phyloP scores from a whole-genome alignment of 2,113 vertebrate genomes.

The Cisticola juncidis region DNA sequence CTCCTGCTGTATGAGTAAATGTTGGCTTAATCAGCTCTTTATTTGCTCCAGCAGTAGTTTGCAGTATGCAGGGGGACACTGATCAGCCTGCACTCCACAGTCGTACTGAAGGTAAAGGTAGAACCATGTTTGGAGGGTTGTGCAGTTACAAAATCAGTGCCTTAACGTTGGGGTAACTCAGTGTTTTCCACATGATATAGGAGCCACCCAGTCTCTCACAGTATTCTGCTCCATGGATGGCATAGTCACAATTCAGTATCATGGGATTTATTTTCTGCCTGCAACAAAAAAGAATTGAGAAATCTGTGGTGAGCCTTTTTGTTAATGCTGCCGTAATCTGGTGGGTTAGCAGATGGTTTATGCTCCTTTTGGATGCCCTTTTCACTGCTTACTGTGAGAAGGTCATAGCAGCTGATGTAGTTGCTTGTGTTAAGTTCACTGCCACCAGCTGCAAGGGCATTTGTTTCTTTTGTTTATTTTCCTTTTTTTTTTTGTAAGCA shows the following conservation, averaged over 20 bases:
- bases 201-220: neutral
- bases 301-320: neutral
- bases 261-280: neutral
- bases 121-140: neutral
- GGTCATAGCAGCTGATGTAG: neutral
- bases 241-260: neutral
- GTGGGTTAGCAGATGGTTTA: neutral
- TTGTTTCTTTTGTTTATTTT: neutral
- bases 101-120: neutral
- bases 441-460: neutral
- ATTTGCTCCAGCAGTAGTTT: neutral
- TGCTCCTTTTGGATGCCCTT: neutral
- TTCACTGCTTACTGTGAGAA: neutral
- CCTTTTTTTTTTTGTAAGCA: neutral
- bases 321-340: neutral
- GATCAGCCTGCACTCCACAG: neutral
- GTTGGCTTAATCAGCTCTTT: neutral
- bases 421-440: neutral
- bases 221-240: neutral
- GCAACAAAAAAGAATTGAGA: neutral
- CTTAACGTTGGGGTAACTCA: neutral
- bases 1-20: neutral
- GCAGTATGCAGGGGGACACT: neutral
- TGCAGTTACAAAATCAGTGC: neutral
- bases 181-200: neutral